Evolutionary conservation across 1,140 invertebrate genomes (phyloP).

Genomic region (Popillia japonica): DNA sequence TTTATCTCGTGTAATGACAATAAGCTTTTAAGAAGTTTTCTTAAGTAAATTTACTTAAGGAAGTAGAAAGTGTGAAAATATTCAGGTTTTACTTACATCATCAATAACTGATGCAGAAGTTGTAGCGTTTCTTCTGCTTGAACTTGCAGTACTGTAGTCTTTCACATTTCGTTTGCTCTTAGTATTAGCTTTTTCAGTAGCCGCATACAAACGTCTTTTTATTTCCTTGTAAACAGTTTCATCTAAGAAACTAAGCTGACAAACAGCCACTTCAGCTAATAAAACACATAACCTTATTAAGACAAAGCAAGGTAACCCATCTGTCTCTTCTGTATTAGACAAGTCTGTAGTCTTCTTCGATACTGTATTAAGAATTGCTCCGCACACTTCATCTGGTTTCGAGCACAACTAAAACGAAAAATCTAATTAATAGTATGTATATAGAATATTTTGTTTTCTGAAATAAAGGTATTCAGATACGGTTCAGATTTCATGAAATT

Average conservation of each 20-base stretch:
- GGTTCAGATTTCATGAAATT: too few species aligned
- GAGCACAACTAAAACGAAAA: slow-evolving; percentile 51
- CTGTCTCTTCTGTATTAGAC: slow-evolving; percentile 28
- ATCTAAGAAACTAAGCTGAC: slow-evolving; percentile 53
- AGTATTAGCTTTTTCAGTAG: slow-evolving; percentile 38
- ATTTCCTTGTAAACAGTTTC: slow-evolving; percentile 56
- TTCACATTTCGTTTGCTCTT: slow-evolving; percentile 44
- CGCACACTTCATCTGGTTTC: slow-evolving; percentile 52
- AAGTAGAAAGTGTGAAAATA: background rate
- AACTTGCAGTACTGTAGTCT: slow-evolving; percentile 37
- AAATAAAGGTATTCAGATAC: too few species aligned
- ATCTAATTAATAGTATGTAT: slow-evolving; percentile 1
- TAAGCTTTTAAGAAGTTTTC: too few species aligned
- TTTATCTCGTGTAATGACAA: too few species aligned
- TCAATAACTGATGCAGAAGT: background rate
- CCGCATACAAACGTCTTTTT: slow-evolving; percentile 48
- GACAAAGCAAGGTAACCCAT: slow-evolving; percentile 42
- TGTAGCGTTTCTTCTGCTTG: slow-evolving; percentile 1
- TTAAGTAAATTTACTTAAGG: background rate
- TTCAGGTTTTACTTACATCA: slow-evolving; percentile 21
- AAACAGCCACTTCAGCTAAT: slow-evolving; percentile 52
- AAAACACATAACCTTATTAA: slow-evolving; percentile 50
- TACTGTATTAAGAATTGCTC: slow-evolving; percentile 47
- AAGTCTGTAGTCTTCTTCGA: slow-evolving; percentile 41
- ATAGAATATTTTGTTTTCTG: too few species aligned